Evolutionary conservation across 2,797 vertebrate species (phyloP), one percentile per base, ranked within the genome.

Genomic region (Rhabdomys pumilio): DNA sequence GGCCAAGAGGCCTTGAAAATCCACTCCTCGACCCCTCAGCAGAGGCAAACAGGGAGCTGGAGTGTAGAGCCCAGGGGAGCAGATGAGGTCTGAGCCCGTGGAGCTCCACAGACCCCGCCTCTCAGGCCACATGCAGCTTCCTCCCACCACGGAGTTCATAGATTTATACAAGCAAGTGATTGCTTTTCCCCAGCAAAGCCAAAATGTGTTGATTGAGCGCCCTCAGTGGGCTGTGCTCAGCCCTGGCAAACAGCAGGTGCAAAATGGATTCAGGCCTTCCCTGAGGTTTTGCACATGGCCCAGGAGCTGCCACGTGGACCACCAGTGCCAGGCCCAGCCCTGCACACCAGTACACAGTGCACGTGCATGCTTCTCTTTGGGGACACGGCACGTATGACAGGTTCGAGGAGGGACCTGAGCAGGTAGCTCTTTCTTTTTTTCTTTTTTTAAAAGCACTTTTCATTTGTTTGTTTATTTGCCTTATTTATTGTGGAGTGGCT

Each of bases 1-100:
- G 96, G 97, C 97, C 97, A 97, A 92, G 90, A 91, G 94, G 97
- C 97, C 97, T 97, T 97, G 97, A 95, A 96, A 96, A 95, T 84
- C 97, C 59, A 44, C 95, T 95, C 69, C 88, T 86, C 17, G 73
- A 67, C 53, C 88, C 85, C 38, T 38, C 75, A 41, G 91, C 82
- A 63, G 22, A 90, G 88, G 95, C 95, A 94, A 95, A 93, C 93
- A 86, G 85, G 81, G 50, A 50, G 29, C 17, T n/a, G 81, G 80
- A 93, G 95, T n/a, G 55, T 53, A 1, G 85, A 65, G 81, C 61
- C 6, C 41, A 14, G 8, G 55, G 57, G 47, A 92, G 79, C 89
- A 72, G 72, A 80, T 69, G 53, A 73, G 72, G 29, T 91, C 97
- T 9, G 44, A 94, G 77, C 73, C 81, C 20, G 0, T 11, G 12